Evolutionary conservation across 1,140 invertebrate species (phyloP).

Genomic region (Pseudomyrmex concolor): DNA sequence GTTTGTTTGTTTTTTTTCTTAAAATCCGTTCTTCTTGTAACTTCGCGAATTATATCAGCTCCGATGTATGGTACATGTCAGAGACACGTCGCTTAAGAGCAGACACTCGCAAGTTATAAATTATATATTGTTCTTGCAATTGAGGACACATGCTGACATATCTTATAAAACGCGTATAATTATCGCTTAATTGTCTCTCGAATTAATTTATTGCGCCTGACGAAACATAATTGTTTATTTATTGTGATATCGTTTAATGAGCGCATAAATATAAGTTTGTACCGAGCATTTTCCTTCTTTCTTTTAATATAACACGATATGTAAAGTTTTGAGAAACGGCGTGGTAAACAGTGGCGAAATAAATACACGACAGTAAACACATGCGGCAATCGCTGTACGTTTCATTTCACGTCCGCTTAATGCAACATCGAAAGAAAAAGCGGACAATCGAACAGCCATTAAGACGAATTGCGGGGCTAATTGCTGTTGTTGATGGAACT

Average conservation of each 20-base stretch:
- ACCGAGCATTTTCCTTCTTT: background rate
- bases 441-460: conserved; percentile 44
- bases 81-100: no score
- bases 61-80: no score
- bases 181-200: background rate
- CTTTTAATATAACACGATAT: background rate
- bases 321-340: conserved; percentile 1
- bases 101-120: no score
- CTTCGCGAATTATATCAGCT: no score
- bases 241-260: background rate
- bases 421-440: conserved; percentile 40
- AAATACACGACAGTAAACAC: conserved; percentile 8
- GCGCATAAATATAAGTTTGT: conserved; percentile 20
- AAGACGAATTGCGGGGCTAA: conserved; percentile 59
- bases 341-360: conserved; percentile 23
- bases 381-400: conserved; percentile 14
- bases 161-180: background rate
- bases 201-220: conserved; percentile 14
- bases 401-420: conserved; percentile 57
- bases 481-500: conserved; percentile 58
- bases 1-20: no score
- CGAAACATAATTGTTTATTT: background rate
- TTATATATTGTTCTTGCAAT: no score
- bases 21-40: background rate
- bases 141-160: background rate